These are phyloP conservation scores for Teinopalpus imperialis DNA, from an alignment of 2,888 invertebrate species.

Conservation along the genomic window DNA sequence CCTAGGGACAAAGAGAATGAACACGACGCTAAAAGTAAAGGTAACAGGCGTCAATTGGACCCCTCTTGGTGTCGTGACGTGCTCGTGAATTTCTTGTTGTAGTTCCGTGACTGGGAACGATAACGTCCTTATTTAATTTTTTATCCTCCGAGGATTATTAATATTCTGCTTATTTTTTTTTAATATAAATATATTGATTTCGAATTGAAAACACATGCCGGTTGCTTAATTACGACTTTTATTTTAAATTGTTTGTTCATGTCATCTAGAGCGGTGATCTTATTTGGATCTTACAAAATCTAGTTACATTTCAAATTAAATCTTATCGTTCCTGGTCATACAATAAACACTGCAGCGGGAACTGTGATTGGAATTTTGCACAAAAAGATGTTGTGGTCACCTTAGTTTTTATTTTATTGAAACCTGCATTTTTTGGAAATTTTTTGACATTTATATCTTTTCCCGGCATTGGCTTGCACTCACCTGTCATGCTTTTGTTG, in stretches of 20 bases:
- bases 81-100: slow-evolving; percentile 47
- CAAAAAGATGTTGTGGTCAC: slow-evolving; percentile 46
- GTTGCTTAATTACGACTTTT: too few relatives aligned
- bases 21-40: slow-evolving; percentile 89
- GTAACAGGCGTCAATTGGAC: slow-evolving; percentile 65
- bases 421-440: slow-evolving; percentile 44
- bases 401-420: slow-evolving; percentile 44
- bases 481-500: slow-evolving; percentile 65
- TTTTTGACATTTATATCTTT: slow-evolving; percentile 40
- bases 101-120: slow-evolving; percentile 28
- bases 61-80: slow-evolving; percentile 51
- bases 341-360: slow-evolving; percentile 41
- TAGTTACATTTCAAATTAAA: too few relatives aligned
- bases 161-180: too few relatives aligned
- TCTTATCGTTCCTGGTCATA: slow-evolving; percentile 31
- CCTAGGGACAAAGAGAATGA: slow-evolving; percentile 87
- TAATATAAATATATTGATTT: background rate
- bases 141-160: too few relatives aligned
- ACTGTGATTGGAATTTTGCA: slow-evolving; percentile 66
- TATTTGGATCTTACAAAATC: too few relatives aligned
- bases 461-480: slow-evolving; percentile 76
- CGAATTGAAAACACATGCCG: too few relatives aligned
- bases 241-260: background rate
- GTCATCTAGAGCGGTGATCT: too few relatives aligned
- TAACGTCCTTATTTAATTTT: too few relatives aligned